These are phyloP conservation scores for Linyphia triangularis DNA, from an alignment of 2,888 invertebrate species.

Conservation along the genomic window DNA sequence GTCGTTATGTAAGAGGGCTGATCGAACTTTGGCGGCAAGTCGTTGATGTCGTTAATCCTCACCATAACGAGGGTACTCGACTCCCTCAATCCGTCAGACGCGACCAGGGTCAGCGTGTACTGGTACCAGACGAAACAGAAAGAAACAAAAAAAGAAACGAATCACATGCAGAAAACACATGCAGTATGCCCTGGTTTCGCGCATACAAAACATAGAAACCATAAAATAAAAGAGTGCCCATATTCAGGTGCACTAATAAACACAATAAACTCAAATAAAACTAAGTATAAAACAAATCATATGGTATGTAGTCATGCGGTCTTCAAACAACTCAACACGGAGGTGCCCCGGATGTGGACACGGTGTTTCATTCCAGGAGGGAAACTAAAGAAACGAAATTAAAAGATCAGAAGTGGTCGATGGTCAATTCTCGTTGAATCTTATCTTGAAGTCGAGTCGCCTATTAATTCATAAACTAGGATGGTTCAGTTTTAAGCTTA, in stretches of 20 bases:
- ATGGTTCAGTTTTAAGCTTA: too few species aligned
- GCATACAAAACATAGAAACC: slow-evolving; percentile 64
- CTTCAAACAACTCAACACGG: not conserved
- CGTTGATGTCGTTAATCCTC: slow-evolving; percentile 91
- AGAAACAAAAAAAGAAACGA: slow-evolving; percentile 24
- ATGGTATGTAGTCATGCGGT: slow-evolving; percentile 38
- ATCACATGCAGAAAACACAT: slow-evolving; percentile 56
- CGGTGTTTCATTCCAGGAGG: not conserved
- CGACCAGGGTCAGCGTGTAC: slow-evolving; percentile 93
- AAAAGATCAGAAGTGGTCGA: not conserved
- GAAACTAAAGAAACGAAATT: not conserved
- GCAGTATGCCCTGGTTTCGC: slow-evolving; percentile 4
- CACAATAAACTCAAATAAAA: slow-evolving; percentile 28
- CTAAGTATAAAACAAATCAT: slow-evolving; percentile 6
- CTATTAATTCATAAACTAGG: too few species aligned
- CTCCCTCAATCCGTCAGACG: slow-evolving; percentile 93
- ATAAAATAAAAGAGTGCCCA: not conserved
- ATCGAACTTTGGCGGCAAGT: slow-evolving; percentile 90
- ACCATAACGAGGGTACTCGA: slow-evolving; percentile 91
- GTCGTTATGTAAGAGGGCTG: slow-evolving; percentile 86
- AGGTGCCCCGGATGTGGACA: not conserved
- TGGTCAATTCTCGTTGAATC: not conserved
- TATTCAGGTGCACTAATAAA: not conserved
- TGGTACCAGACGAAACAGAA: slow-evolving; percentile 80
- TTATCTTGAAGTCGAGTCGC: not conserved